A percentile compares a stretch with the other conserved stretches of the same genome.
phyloP scores from a whole-genome alignment of 1,140 invertebrate species.

The Mizuhopecten yessoensis region DNA sequence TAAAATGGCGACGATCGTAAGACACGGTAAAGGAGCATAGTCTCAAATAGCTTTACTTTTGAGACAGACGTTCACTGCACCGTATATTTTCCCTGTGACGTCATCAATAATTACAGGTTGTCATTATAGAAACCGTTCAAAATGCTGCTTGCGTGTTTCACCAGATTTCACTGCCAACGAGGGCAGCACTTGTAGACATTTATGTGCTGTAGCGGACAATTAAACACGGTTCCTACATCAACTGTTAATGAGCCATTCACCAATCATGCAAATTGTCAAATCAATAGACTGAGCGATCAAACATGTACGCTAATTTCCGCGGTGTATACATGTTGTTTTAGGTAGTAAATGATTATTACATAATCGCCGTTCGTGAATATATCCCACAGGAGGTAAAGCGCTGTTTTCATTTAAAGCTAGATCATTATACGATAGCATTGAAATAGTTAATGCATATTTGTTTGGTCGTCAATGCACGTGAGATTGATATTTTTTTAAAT shows the following conservation, averaged over 20 bases:
- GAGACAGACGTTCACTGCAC: too few relatives aligned
- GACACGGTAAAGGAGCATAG: too few relatives aligned
- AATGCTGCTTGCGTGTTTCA: not conserved
- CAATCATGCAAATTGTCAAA: not conserved
- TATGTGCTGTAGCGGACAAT: not conserved
- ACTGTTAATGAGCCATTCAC: not conserved
- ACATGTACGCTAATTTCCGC: not conserved
- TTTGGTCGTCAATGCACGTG: not conserved
- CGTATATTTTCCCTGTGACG: not conserved
- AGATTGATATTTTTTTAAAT: not conserved
- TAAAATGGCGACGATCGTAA: too few relatives aligned
- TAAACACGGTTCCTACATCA: not conserved
- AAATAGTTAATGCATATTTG: not conserved
- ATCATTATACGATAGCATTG: not conserved
- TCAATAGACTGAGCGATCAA: not conserved
- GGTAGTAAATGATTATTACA: not conserved
- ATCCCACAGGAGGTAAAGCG: not conserved
- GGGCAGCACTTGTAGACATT: not conserved
- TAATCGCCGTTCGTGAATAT: not conserved
- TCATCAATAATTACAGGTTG: not conserved
- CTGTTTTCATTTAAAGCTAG: not conserved
- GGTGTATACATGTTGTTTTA: not conserved
- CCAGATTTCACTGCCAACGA: not conserved
- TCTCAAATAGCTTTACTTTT: too few relatives aligned
- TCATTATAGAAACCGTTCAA: not conserved